phyloP scores from a whole-genome alignment of 2,888 invertebrate genomes.

The Drosophila testacea region DNA sequence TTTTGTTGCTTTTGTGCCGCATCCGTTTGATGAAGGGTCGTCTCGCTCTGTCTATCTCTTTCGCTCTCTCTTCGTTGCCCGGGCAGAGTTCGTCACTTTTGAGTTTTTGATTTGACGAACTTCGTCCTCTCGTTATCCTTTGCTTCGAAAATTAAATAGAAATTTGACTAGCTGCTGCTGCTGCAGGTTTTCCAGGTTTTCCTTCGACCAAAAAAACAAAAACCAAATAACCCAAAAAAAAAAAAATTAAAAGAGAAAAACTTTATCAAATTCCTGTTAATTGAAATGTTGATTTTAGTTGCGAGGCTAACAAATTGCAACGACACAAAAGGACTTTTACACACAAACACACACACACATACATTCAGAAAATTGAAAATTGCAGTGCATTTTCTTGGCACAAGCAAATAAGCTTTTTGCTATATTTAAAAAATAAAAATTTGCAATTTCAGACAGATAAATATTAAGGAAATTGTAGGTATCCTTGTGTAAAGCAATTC shows the following conservation, averaged over 20 bases:
- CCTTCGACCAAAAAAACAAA: slow-evolving; percentile 13
- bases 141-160: slow-evolving; percentile 49
- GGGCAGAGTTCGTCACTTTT: slow-evolving; percentile 72
- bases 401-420: background rate
- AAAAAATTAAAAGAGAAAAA: slow-evolving; percentile 36
- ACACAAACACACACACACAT: background rate
- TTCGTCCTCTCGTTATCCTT: slow-evolving; percentile 52
- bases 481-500: slow-evolving; percentile 2
- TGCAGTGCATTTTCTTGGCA: background rate
- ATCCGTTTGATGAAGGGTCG: slow-evolving; percentile 53
- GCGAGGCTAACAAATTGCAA: slow-evolving; percentile 42
- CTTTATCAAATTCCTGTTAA: slow-evolving; percentile 67
- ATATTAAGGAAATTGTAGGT: background rate
- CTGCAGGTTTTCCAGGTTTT: slow-evolving; percentile 22
- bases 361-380: slow-evolving; percentile 14
- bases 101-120: slow-evolving; percentile 75
- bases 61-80: background rate
- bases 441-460: background rate
- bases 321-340: slow-evolving; percentile 22
- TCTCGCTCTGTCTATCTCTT: background rate
- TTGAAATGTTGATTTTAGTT: slow-evolving; percentile 71
- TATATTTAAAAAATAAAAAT: slow-evolving; percentile 11
- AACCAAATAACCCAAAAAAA: slow-evolving; percentile 3
- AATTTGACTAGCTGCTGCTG: slow-evolving; percentile 46
- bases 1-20: slow-evolving; percentile 50